phyloP scores from a whole-genome alignment of 2,888 invertebrate genomes.

The Pilophorus perplexus region DNA sequence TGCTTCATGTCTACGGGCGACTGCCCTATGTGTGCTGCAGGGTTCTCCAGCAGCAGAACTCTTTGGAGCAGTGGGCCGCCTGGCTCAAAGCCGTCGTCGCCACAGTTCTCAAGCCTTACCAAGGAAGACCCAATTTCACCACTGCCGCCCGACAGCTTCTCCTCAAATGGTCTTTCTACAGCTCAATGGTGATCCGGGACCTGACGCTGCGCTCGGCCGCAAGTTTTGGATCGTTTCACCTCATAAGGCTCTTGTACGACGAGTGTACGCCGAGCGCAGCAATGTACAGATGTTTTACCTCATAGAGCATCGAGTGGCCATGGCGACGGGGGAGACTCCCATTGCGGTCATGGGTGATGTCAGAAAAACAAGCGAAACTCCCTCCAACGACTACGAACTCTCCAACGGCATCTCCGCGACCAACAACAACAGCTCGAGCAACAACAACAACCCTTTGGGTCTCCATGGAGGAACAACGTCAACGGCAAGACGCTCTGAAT shows the following conservation, averaged over 20 bases:
- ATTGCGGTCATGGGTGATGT: constrained; percentile 87
- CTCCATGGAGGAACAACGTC: constrained; percentile 93
- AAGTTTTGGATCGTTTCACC: constrained; percentile 98
- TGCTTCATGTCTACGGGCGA: too few relatives aligned
- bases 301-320: constrained; percentile 94
- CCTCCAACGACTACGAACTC: constrained; percentile 21
- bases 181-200: constrained; percentile 97
- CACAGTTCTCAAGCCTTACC: constrained; percentile 82
- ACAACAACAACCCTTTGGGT: constrained; percentile 63
- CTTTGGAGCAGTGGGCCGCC: constrained; percentile 94
- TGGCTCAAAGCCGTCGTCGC: constrained; percentile 96
- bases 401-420: constrained; percentile 23
- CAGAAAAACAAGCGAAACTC: background rate
- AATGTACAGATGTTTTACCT: constrained; percentile 98
- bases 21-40: too few relatives aligned
- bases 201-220: constrained; percentile 93
- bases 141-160: constrained; percentile 88
- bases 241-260: constrained; percentile 94
- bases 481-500: constrained; percentile 82
- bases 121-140: constrained; percentile 76
- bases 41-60: constrained; percentile 87
- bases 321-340: constrained; percentile 84
- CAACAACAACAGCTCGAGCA: constrained; percentile 17
- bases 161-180: constrained; percentile 98
- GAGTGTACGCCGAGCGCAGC: too few relatives aligned